Evolutionary conservation across 2,797 vertebrate species (phyloP), one percentile per base, ranked within the genome.

Genomic region (Nothura maculosa): DNA sequence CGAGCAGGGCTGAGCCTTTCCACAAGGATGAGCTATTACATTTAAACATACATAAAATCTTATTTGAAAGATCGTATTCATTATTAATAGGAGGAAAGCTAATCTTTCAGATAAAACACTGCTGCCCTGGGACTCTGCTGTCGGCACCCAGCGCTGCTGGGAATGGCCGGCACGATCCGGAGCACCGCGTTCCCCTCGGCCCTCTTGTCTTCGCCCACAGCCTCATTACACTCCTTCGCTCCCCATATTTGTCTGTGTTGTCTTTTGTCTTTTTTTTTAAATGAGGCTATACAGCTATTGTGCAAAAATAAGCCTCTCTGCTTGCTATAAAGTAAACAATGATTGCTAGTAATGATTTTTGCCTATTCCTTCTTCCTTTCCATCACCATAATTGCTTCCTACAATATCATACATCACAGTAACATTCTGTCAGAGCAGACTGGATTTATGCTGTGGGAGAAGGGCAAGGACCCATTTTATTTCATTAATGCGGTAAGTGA

Each of bases 21-120:
- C 73, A 89, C 73, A 85, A 94, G 43, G 76, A 87, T 60, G 60
- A 89, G 79, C 80, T 76, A 87, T 83, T 87, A 83, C 83, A 94
- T 70, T 55, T 62, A 96, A 96, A 91, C 25, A 63, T 66, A 86
- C 30, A 92, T 45, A 86, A 85, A 85, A 81, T 89, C 73, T 79
- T 67, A 87, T 61, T 87, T 95, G 80, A 93, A 90, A 93, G 25
- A 87, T 40, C 50, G 61, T 64, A 84, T 89, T 87, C 54, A 78
- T 79, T 92, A 72, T 90, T 90, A 93, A 75, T 22, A 85, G 81
- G 69, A 64, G 79, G 66, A 61, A 87, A 75, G 60, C 90, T 89
- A 30, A 93, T 92, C 38, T 72, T 87, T 67, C 69, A 73, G 62
- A 64, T 78, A 76, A 81, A 66, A 34, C 69, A 66, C 54, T 15